Evolutionary conservation across 2,113 vertebrate genomes (phyloP), one percentile per base, ranked within the genome.

Genomic region (Anthoscopus minutus): DNA sequence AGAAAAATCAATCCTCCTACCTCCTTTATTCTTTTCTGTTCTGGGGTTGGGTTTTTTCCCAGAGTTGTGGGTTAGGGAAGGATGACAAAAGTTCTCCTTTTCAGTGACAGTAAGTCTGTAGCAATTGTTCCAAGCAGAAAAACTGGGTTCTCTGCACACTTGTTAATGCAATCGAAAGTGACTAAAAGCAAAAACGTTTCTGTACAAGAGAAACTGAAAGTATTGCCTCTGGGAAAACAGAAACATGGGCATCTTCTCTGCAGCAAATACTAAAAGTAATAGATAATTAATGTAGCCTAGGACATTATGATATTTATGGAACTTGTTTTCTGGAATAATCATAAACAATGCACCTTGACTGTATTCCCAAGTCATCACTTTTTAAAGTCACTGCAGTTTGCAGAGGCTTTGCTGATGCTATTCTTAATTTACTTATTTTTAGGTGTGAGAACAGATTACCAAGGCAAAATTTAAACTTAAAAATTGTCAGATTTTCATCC

Each of bases 161-260:
- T 71, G 64, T 54, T 74, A 93, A 66, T 40, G 60, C 91, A 90
- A 93, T 56, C 76, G 88, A 83, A 93, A 93, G 82, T 27, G 76
- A 88, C 71, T 95, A 90, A 86, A 94, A 93, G 64, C 40, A 93
- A 92, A 86, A 86, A 35, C 33, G 33, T 33, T 78, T 90, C 65
- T 69, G 69, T 80, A 33, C 76, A 90, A 93, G 44, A 88, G 88
- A 92, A 97, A 95, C 58, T 81, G 86, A 96, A 92, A 97, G 76
- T 21, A 33, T 7, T 51, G 60, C 81, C 83, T 79, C 66, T 77
- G 66, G 89, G 64, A 94, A 94, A 93, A 45, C 2, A 81, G 17
- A 40, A 87, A 77, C 64, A 83, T 2, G 20, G 30, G 82, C 64
- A 38, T 70, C 66, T 86, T 54, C 71, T 58, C 64, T 35, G 37